A percentile compares a stretch with the other conserved stretches of the same genome.
These are phyloP conservation scores for Sciaenops ocellatus DNA, from an alignment of 2,797 vertebrate species.

Conservation along the genomic window DNA sequence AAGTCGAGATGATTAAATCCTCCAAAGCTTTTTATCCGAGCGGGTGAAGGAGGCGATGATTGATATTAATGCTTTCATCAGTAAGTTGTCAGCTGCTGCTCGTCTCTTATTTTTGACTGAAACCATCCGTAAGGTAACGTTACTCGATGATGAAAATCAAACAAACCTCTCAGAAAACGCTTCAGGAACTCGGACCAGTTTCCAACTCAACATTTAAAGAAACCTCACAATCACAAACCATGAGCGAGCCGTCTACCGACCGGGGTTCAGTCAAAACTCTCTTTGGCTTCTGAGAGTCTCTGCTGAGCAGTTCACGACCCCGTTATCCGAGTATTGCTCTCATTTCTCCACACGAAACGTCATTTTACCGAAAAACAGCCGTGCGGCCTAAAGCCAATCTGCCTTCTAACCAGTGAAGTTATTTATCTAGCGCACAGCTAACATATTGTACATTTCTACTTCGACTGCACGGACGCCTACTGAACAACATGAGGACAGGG, in stretches of 20 bases:
- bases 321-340: not conserved
- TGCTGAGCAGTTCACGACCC: not conserved
- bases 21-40: constrained; percentile 4
- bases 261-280: not conserved
- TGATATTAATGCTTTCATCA: not conserved
- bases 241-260: not conserved
- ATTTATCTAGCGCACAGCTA: not conserved
- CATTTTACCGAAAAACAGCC: not conserved
- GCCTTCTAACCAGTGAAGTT: not conserved
- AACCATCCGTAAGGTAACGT: not conserved
- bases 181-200: not conserved
- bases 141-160: not conserved
- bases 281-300: not conserved
- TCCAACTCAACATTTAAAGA: not conserved
- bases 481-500: not conserved
- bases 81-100: not conserved
- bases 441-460: not conserved
- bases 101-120: not conserved
- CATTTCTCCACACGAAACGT: not conserved
- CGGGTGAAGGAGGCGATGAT: not conserved
- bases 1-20: constrained; percentile 23
- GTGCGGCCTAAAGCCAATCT: not conserved
- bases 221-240: not conserved
- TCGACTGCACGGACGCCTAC: constrained; percentile 3
- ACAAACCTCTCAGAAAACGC: not conserved